Evolutionary conservation across 2,113 vertebrate genomes (phyloP).

Genomic region (Ptilonorhynchus violaceus): DNA sequence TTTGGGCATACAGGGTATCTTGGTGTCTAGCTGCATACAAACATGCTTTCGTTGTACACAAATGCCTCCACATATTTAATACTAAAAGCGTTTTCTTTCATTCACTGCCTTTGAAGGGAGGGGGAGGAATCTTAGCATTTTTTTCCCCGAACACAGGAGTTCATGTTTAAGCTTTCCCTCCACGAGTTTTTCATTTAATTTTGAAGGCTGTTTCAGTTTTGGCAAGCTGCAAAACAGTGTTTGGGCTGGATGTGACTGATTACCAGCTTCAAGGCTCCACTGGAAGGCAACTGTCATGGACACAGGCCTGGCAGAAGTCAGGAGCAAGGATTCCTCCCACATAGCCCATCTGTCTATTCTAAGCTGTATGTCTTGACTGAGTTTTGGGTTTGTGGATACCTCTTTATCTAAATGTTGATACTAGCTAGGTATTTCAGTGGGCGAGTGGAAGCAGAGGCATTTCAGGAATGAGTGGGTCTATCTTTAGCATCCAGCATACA

Average conservation of each 20-base stretch:
- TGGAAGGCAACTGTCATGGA: background rate
- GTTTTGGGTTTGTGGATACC: background rate
- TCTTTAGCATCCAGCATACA: background rate
- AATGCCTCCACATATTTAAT: background rate
- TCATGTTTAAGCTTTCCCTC: background rate
- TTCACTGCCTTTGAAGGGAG: background rate
- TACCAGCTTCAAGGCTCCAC: background rate
- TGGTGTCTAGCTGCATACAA: background rate
- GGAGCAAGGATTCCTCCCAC: background rate
- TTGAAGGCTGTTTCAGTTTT: background rate
- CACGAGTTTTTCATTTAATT: background rate
- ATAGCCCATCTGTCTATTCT: background rate
- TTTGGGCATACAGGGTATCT: background rate
- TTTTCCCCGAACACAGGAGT: background rate
- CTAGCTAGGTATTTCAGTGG: background rate
- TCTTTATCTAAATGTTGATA: background rate
- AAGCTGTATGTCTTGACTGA: background rate
- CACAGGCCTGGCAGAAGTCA: background rate
- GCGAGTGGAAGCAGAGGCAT: background rate
- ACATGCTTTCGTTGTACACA: background rate
- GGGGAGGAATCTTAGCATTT: background rate
- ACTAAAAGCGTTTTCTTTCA: background rate
- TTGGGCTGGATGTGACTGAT: background rate
- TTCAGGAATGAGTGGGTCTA: background rate
- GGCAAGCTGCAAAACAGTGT: background rate